Conservation (phyloP, 1,140 invertebrate genomes). For the Diprion similis region DNA sequence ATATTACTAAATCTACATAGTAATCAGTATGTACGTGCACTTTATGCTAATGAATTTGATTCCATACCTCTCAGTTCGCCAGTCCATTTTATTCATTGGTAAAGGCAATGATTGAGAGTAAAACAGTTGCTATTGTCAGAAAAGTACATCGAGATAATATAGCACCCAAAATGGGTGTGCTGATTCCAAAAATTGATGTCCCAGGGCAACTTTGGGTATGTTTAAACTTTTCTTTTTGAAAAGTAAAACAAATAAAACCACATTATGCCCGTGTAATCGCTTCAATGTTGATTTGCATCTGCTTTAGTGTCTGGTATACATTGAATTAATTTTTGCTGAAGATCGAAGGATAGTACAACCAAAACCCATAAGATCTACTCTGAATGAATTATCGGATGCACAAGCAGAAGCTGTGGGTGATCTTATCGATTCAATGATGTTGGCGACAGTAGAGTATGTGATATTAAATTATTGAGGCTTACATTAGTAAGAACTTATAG, state of each 20-base stretch:
- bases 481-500: too few relatives aligned
- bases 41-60: constrained; percentile 8
- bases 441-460: constrained; percentile 28
- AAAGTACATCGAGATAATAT: constrained; percentile 27
- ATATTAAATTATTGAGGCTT: too few relatives aligned
- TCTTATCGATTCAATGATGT: constrained; percentile 34
- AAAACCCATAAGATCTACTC: constrained; percentile 27
- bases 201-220: constrained; percentile 39
- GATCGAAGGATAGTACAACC: constrained; percentile 29
- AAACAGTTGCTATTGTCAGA: constrained; percentile 35
- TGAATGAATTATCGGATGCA: constrained; percentile 29
- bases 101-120: constrained; percentile 32
- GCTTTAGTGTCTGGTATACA: constrained; percentile 35
- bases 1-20: constrained; percentile 1
- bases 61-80: constrained; percentile 13
- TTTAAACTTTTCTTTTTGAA: constrained; percentile 18
- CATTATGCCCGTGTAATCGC: background rate
- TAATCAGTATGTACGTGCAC: background rate
- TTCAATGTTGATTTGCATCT: constrained; percentile 6
- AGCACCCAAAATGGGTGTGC: constrained; percentile 31
- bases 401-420: constrained; percentile 32
- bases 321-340: constrained; percentile 34
- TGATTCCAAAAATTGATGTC: constrained; percentile 34
- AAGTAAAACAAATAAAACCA: background rate
- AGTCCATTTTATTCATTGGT: constrained; percentile 35